These are phyloP conservation scores for Pampusana beccarii DNA, from an alignment of 2,113 vertebrate species.

Conservation along the genomic window DNA sequence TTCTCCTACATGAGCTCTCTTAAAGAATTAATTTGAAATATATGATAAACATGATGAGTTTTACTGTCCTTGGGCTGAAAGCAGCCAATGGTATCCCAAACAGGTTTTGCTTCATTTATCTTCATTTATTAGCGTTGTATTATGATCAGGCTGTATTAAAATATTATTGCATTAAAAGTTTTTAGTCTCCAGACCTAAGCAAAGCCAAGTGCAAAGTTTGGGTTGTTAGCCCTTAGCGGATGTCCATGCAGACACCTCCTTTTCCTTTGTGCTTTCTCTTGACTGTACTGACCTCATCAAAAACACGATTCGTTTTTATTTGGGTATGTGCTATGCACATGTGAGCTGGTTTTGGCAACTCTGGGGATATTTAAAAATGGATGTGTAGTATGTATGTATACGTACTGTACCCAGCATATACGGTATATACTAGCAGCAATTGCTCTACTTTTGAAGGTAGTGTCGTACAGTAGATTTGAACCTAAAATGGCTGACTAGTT, in stretches of 20 bases:
- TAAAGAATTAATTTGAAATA: not conserved
- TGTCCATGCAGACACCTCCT: not conserved
- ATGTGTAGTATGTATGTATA: accelerated
- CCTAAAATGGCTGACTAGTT: conserved; percentile 73
- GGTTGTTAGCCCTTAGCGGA: not conserved
- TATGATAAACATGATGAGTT: not conserved
- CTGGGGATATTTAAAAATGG: not conserved
- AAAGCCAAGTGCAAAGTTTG: not conserved
- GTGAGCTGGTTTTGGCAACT: not conserved
- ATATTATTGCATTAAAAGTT: not conserved
- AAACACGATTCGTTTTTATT: not conserved
- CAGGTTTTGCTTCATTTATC: not conserved
- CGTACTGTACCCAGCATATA: not conserved
- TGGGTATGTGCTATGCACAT: not conserved
- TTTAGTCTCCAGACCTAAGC: not conserved
- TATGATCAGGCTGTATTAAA: not conserved
- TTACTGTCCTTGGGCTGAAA: not conserved
- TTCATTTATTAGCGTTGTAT: not conserved
- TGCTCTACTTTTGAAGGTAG: not conserved
- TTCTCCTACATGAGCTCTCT: not conserved
- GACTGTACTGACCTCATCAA: not conserved
- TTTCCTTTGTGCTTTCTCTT: not conserved
- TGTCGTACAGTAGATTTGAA: conserved; percentile 65
- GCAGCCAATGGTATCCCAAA: not conserved
- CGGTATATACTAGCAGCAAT: not conserved